A percentile compares a stretch with the other conserved stretches of the same genome.
phyloP scores from a whole-genome alignment of 1,140 invertebrate genomes.

The Geopemphigus sp. region DNA sequence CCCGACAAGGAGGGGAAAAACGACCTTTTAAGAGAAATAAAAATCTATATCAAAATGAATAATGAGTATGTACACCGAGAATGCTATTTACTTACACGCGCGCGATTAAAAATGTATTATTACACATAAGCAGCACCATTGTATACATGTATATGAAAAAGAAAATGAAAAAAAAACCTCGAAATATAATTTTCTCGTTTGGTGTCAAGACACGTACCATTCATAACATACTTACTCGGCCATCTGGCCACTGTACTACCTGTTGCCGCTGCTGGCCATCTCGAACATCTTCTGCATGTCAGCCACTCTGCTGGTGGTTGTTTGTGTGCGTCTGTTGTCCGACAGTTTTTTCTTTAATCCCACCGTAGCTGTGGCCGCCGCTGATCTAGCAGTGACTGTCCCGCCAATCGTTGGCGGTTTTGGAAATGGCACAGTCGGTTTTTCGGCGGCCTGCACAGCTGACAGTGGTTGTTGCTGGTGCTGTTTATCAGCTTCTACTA shows the following conservation, averaged over 20 bases:
- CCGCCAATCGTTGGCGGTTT: slow-evolving; percentile 15
- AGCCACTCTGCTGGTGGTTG: not conserved
- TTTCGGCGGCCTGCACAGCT: not conserved
- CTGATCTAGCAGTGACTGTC: not conserved
- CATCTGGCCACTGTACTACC: not conserved
- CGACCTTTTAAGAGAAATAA: not conserved
- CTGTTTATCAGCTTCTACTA: not conserved
- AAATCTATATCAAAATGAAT: not conserved
- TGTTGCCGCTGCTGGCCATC: not conserved
- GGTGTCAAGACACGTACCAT: too few relatives aligned
- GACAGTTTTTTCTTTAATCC: slow-evolving; percentile 33
- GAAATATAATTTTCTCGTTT: not conserved
- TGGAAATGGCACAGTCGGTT: not conserved
- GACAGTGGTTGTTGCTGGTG: too few relatives aligned
- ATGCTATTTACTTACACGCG: too few relatives aligned
- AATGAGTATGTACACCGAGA: not conserved
- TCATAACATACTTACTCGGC: not conserved
- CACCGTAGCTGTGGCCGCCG: slow-evolving; percentile 13
- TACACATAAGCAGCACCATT: slow-evolving; percentile 13
- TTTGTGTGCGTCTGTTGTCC: not conserved
- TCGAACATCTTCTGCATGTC: slow-evolving; percentile 19
- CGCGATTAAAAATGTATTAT: not conserved
- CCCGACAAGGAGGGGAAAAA: not conserved
- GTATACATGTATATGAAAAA: not conserved
- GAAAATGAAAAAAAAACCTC: not conserved